Conservation (phyloP, 2,113 vertebrate species). For the Eublepharis macularius region DNA sequence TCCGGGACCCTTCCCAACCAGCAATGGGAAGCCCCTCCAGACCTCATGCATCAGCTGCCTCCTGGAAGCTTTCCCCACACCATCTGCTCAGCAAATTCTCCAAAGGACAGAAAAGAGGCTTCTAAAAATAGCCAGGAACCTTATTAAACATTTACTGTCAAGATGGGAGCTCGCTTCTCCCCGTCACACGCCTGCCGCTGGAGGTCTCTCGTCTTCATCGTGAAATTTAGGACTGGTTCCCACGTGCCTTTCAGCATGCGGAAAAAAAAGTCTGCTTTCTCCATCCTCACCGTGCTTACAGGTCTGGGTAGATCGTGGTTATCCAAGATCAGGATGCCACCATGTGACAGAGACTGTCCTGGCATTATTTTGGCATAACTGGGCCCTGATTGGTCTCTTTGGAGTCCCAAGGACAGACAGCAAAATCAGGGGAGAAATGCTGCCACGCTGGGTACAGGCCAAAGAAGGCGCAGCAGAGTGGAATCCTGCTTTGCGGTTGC, state of each 20-base stretch:
- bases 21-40: slow-evolving; percentile 20
- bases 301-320: too few species aligned
- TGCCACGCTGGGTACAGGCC: too few species aligned
- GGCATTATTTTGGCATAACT: too few species aligned
- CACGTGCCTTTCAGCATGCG: not conserved
- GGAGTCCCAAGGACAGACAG: too few species aligned
- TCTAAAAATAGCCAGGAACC: slow-evolving; percentile 55
- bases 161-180: slow-evolving; percentile 40
- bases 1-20: slow-evolving; percentile 3
- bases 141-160: slow-evolving; percentile 49
- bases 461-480: too few species aligned
- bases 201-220: not conserved
- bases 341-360: too few species aligned
- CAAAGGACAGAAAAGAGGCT: slow-evolving; percentile 15
- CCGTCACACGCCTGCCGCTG: slow-evolving; percentile 20
- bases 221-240: slow-evolving; percentile 2
- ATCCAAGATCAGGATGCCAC: too few species aligned
- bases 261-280: not conserved
- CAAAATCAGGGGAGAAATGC: too few species aligned
- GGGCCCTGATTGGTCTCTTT: too few species aligned
- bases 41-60: not conserved
- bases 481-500: too few species aligned
- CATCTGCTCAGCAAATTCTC: slow-evolving; percentile 59
- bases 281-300: too few species aligned
- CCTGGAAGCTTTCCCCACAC: not conserved